A percentile compares a stretch with the other conserved stretches of the same genome.
phyloP scores from a whole-genome alignment of 1,140 invertebrate genomes.

The Drosophila obscura region DNA sequence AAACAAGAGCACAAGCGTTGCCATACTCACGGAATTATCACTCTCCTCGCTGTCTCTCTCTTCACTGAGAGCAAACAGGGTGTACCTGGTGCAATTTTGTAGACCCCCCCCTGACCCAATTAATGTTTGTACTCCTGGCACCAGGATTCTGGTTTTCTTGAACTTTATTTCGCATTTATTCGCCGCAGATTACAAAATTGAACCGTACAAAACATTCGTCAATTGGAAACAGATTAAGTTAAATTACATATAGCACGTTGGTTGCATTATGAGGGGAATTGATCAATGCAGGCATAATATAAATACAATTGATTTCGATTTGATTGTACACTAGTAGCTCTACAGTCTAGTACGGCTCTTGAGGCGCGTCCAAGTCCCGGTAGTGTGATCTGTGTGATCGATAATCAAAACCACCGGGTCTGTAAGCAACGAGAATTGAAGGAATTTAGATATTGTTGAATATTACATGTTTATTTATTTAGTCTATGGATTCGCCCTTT shows the following conservation, averaged over 20 bases:
- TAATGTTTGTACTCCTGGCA: too few relatives aligned
- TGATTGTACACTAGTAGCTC: slow-evolving; percentile 15
- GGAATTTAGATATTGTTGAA: slow-evolving; percentile 50
- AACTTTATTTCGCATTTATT: slow-evolving; percentile 32
- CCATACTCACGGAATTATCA: neutral
- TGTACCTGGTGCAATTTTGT: neutral
- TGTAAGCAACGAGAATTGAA: slow-evolving; percentile 84
- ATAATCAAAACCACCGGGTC: slow-evolving; percentile 89
- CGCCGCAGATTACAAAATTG: slow-evolving; percentile 31
- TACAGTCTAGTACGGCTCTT: slow-evolving; percentile 87
- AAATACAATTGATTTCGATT: slow-evolving; percentile 38
- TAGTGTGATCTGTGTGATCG: slow-evolving; percentile 93
- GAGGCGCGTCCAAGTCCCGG: slow-evolving; percentile 94
- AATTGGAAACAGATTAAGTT: slow-evolving; percentile 25
- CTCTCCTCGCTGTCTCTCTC: neutral
- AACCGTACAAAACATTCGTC: slow-evolving; percentile 47
- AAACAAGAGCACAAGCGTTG: slow-evolving; percentile 25
- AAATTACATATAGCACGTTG: neutral
- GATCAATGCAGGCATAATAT: slow-evolving; percentile 13
- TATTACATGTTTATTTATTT: slow-evolving; percentile 25
- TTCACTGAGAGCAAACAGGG: slow-evolving; percentile 6
- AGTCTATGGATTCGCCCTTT: slow-evolving; percentile 40
- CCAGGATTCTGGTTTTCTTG: neutral
- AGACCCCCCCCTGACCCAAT: too few relatives aligned
- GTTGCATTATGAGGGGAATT: neutral